These are phyloP conservation scores for Nansenia antarctica DNA, from an alignment of 2,113 vertebrate genomes.

Conservation along the genomic window DNA sequence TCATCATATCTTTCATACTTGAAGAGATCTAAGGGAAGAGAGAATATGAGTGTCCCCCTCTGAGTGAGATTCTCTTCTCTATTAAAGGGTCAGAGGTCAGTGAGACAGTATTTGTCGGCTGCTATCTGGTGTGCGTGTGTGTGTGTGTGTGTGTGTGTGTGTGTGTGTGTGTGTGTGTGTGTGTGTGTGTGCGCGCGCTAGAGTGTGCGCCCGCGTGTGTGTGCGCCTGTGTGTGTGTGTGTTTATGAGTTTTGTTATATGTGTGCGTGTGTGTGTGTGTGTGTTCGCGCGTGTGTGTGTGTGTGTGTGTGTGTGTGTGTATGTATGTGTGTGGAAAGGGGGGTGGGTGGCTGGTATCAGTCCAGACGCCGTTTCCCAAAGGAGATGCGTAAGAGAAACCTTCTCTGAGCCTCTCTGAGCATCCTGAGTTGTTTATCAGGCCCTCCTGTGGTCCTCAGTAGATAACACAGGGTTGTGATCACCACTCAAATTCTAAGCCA, in stretches of 20 bases:
- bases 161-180: neutral
- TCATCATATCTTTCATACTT: neutral
- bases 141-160: neutral
- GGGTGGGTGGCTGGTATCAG: too few species aligned
- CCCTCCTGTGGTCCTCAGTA: too few species aligned
- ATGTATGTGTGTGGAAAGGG: constrained; percentile 3
- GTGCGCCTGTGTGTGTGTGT: neutral
- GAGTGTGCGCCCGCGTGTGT: neutral
- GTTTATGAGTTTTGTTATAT: too few species aligned
- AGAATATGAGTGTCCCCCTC: neutral
- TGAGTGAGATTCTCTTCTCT: neutral
- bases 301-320: constrained; percentile 4
- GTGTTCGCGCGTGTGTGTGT: neutral
- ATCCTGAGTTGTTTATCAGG: too few species aligned
- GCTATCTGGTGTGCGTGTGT: neutral
- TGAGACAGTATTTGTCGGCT: neutral
- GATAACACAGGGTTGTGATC: too few species aligned
- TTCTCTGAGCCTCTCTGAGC: too few species aligned
- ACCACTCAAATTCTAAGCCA: too few species aligned
- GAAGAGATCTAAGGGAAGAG: neutral
- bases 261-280: neutral
- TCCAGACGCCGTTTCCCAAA: too few species aligned
- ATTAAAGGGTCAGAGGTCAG: neutral
- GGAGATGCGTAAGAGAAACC: too few species aligned
- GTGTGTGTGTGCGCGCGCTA: constrained; percentile 1